These are phyloP conservation scores for Burhinus oedicnemus DNA, from an alignment of 2,113 vertebrate species.

Conservation along the genomic window DNA sequence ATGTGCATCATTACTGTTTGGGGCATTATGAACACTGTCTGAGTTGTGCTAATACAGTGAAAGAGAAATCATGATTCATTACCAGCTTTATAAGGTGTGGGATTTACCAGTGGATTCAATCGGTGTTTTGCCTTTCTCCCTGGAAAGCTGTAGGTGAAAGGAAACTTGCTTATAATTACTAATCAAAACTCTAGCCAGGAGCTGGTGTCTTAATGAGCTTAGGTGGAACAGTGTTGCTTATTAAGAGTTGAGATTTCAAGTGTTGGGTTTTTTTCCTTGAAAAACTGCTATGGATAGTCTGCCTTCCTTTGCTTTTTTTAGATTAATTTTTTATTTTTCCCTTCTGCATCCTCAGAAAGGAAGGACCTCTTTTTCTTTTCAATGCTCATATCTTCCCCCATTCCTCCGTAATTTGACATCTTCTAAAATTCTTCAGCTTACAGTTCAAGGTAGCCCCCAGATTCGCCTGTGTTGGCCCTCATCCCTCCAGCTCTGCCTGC, in stretches of 20 bases:
- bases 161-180: neutral
- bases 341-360: neutral
- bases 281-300: neutral
- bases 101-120: neutral
- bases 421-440: neutral
- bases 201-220: neutral
- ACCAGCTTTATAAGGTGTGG: neutral
- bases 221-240: neutral
- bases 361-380: neutral
- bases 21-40: neutral
- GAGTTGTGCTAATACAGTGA: neutral
- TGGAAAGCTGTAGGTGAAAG: constrained; percentile 10
- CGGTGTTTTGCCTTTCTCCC: neutral
- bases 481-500: neutral
- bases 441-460: neutral
- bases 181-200: neutral
- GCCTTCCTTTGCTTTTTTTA: neutral
- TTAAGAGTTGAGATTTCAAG: neutral
- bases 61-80: neutral
- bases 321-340: neutral
- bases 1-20: neutral
- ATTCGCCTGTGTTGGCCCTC: neutral
- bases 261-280: neutral
- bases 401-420: neutral
- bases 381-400: neutral